Evolutionary conservation across 2,113 vertebrate species (phyloP).

Genomic region (Anas platyrhynchos): DNA sequence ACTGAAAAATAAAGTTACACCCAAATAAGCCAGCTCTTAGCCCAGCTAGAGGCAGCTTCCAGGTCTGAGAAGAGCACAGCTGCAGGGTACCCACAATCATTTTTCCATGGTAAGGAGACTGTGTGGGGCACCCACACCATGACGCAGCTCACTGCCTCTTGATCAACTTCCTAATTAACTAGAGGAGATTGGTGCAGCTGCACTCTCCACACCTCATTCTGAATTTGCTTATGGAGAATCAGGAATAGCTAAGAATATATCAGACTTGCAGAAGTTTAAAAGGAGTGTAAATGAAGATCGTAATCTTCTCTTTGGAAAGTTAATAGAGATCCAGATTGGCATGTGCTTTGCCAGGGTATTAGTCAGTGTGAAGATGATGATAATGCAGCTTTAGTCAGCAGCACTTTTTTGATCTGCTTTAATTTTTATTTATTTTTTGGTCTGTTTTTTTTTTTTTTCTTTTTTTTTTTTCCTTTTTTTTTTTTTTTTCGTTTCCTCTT

Average conservation of each 20-base stretch:
- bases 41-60: background rate
- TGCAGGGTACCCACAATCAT: background rate
- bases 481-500: background rate
- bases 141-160: background rate
- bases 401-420: accelerated
- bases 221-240: background rate
- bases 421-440: background rate
- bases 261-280: background rate
- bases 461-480: background rate
- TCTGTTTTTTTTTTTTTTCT: background rate
- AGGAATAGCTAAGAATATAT: background rate
- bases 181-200: background rate
- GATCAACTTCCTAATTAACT: background rate
- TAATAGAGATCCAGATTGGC: background rate
- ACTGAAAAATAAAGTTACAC: background rate
- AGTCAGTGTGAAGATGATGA: background rate
- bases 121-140: background rate
- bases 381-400: background rate
- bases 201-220: background rate
- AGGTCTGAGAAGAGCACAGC: background rate
- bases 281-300: background rate
- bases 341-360: background rate
- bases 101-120: background rate
- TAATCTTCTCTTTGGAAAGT: background rate
- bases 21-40: background rate